A percentile compares a stretch with the other conserved stretches of the same genome.
Conservation (phyloP, 1,140 invertebrate species). For the Brachionus paranguensis region DNA sequence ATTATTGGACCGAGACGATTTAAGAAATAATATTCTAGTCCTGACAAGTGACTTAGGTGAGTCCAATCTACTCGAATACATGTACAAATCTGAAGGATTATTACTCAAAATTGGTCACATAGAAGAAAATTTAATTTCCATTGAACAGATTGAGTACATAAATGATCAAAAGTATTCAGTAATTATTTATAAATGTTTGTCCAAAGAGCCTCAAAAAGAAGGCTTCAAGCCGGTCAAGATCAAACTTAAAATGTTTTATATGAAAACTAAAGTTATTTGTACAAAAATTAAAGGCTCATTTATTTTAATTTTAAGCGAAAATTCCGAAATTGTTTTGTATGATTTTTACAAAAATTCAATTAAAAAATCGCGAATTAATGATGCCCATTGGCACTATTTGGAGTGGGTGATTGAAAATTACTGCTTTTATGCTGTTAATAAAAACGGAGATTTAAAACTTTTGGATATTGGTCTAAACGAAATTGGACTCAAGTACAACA, state of each 20-base stretch:
- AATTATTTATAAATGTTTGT: background rate
- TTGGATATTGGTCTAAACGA: conserved; percentile 3
- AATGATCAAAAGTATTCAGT: background rate
- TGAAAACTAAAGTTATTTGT: background rate
- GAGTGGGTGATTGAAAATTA: background rate
- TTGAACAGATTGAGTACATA: conserved; percentile 20
- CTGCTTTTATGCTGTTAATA: background rate
- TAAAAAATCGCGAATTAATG: background rate
- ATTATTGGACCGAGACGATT: background rate
- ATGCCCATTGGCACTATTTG: background rate
- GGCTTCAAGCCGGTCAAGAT: background rate
- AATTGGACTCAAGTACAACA: background rate
- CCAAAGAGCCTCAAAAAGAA: background rate
- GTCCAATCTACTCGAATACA: background rate
- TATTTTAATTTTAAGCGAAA: background rate
- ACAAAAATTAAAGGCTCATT: background rate
- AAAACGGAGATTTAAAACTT: background rate
- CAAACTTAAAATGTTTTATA: background rate
- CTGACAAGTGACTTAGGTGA: background rate
- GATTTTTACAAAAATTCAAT: conserved; percentile 10
- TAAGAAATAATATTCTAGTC: background rate
- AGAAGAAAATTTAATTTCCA: background rate
- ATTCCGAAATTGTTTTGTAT: background rate
- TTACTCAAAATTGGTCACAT: background rate
- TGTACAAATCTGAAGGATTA: conserved; percentile 13